Evolutionary conservation across 2,888 invertebrate genomes (phyloP).

Genomic region (Hirtodrosophila confusa): DNA sequence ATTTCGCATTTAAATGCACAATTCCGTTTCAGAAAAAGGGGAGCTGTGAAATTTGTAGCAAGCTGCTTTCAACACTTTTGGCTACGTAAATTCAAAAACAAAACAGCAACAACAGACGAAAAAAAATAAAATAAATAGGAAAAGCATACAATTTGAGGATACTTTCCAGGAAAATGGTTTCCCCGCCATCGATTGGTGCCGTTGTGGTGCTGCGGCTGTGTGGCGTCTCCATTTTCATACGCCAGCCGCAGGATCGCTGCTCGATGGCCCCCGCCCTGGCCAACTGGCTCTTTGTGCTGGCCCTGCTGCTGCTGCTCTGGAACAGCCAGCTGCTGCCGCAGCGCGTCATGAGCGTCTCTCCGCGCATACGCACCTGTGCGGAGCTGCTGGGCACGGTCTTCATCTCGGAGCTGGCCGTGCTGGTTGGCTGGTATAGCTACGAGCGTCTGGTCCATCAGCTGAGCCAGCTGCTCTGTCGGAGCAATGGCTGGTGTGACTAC

Average conservation of each 20-base stretch:
- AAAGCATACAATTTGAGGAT: slow-evolving; percentile 14
- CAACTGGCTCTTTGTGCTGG: slow-evolving; percentile 30
- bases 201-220: slow-evolving; percentile 43
- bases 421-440: slow-evolving; percentile 44
- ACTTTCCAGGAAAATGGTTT: slow-evolving; percentile 44
- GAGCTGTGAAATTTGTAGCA: slow-evolving; percentile 5
- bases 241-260: slow-evolving; percentile 23
- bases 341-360: slow-evolving; percentile 13
- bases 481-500: slow-evolving; percentile 43
- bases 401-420: slow-evolving; percentile 37
- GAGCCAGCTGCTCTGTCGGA: slow-evolving; percentile 24
- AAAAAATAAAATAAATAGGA: background rate
- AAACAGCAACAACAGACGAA: background rate
- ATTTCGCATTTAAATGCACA: slow-evolving; percentile 18
- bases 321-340: slow-evolving; percentile 41
- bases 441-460: slow-evolving; percentile 35
- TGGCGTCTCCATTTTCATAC: slow-evolving; percentile 42
- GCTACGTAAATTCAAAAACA: slow-evolving; percentile 19
- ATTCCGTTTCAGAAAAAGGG: background rate
- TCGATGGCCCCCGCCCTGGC: slow-evolving; percentile 13
- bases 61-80: slow-evolving; percentile 1
- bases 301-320: slow-evolving; percentile 39
- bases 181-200: slow-evolving; percentile 32
- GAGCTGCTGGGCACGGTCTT: slow-evolving; percentile 51
- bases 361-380: slow-evolving; percentile 12